Conservation (phyloP, 2,113 vertebrate genomes). For the Corydoras sp. region DNA sequence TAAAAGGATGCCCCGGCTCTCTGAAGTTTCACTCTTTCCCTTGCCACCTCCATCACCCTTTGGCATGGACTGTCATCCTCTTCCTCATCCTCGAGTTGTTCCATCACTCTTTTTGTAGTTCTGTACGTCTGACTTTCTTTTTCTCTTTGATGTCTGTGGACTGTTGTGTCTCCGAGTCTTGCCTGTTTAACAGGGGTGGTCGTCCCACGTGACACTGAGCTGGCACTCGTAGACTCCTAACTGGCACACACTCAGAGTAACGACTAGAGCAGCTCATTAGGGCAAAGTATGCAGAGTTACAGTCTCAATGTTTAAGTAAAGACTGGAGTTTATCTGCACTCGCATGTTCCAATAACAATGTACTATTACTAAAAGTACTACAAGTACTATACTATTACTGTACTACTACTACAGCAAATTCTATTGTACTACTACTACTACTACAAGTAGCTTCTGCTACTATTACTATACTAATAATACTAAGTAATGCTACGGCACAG, state of each 20-base stretch:
- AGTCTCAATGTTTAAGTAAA: constrained; percentile 40
- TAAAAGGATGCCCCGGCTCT: constrained; percentile 62
- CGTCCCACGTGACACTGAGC: constrained; percentile 50
- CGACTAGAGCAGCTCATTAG: constrained; percentile 65
- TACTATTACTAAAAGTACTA: too few relatives aligned
- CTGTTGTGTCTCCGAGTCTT: constrained; percentile 55
- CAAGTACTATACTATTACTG: too few relatives aligned
- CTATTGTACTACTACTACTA: too few relatives aligned
- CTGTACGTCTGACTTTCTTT: constrained; percentile 14
- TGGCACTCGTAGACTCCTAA: constrained; percentile 53
- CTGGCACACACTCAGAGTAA: constrained; percentile 34
- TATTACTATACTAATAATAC: too few relatives aligned
- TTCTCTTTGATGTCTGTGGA: constrained; percentile 56
- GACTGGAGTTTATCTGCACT: constrained; percentile 26
- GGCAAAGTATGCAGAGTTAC: constrained; percentile 61
- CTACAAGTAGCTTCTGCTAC: too few relatives aligned
- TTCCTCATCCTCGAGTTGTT: constrained; percentile 3
- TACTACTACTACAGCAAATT: too few relatives aligned
- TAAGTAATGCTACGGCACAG: too few relatives aligned
- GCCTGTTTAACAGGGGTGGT: constrained; percentile 63
- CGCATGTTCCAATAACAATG: too few relatives aligned
- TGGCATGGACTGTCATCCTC: constrained; percentile 11
- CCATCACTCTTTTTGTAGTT: constrained; percentile 12
- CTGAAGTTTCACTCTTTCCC: constrained; percentile 50
- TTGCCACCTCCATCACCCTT: constrained; percentile 15